A percentile compares a stretch with the other conserved stretches of the same genome.
These are phyloP conservation scores for Drosophila kohkoa DNA, from an alignment of 1,140 invertebrate genomes.

Conservation along the genomic window DNA sequence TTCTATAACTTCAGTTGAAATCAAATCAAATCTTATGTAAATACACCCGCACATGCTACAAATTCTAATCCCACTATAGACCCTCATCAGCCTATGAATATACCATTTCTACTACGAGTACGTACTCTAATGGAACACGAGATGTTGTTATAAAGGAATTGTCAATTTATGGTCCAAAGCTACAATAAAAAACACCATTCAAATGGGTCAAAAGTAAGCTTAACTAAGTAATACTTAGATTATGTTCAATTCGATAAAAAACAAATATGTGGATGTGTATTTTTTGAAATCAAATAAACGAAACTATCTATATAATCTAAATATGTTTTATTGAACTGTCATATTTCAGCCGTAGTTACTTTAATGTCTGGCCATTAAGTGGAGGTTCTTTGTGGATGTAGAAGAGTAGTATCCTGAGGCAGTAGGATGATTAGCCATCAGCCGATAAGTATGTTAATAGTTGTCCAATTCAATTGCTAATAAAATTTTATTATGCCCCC, in stretches of 20 bases:
- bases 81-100: slow-evolving; percentile 14
- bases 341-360: not conserved
- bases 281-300: slow-evolving; percentile 82
- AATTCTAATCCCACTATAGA: slow-evolving; percentile 22
- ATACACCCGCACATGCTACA: slow-evolving; percentile 60
- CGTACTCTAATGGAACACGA: slow-evolving; percentile 53
- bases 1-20: slow-evolving; percentile 31
- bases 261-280: slow-evolving; percentile 71
- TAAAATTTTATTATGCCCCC: not conserved
- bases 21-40: slow-evolving; percentile 53
- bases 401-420: too few species aligned
- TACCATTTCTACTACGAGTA: slow-evolving; percentile 27
- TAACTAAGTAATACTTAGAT: slow-evolving; percentile 68
- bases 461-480: not conserved
- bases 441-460: not conserved
- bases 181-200: slow-evolving; percentile 69
- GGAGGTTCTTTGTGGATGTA: too few species aligned
- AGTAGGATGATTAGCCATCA: not conserved
- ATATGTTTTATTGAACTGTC: too few species aligned
- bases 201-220: slow-evolving; percentile 66
- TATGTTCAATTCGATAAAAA: slow-evolving; percentile 73
- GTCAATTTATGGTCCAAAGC: slow-evolving; percentile 84
- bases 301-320: slow-evolving; percentile 26
- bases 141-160: slow-evolving; percentile 80
- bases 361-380: too few species aligned